Conservation (phyloP, 2,797 vertebrate genomes). For the Cephalopachus bancanus region DNA sequence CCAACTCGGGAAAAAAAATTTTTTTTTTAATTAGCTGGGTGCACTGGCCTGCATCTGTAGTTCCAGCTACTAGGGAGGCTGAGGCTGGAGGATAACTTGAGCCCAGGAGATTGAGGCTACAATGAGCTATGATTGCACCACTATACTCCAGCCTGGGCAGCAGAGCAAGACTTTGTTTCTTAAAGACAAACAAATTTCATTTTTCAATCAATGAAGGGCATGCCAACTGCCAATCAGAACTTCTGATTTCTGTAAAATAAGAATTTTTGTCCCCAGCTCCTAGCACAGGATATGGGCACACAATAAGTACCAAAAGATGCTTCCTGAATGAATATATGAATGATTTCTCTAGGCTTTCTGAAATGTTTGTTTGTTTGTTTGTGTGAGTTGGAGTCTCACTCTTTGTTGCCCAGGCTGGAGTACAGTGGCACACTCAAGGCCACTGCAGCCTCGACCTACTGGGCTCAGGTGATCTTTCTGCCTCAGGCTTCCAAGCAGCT, state of each 20-base stretch:
- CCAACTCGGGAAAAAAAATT: neutral
- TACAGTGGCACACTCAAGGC: no score
- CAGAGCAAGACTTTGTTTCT: neutral
- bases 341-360: neutral
- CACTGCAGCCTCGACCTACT: no score
- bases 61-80: neutral
- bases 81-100: neutral
- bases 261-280: neutral
- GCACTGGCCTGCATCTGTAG: neutral
- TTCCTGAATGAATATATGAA: conserved; percentile 9
- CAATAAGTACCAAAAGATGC: conserved; percentile 25
- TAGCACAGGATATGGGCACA: neutral
- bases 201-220: neutral
- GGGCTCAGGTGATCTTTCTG: no score
- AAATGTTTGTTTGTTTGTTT: neutral
- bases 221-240: conserved; percentile 45
- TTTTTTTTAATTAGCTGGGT: neutral
- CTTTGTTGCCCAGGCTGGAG: no score
- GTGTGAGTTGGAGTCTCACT: no score
- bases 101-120: neutral
- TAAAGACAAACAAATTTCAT: neutral
- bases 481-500: no score
- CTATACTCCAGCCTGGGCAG: neutral
- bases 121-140: neutral
- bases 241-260: conserved; percentile 18